Conservation (phyloP, 2,113 vertebrate genomes). For the Catharus minimus region DNA sequence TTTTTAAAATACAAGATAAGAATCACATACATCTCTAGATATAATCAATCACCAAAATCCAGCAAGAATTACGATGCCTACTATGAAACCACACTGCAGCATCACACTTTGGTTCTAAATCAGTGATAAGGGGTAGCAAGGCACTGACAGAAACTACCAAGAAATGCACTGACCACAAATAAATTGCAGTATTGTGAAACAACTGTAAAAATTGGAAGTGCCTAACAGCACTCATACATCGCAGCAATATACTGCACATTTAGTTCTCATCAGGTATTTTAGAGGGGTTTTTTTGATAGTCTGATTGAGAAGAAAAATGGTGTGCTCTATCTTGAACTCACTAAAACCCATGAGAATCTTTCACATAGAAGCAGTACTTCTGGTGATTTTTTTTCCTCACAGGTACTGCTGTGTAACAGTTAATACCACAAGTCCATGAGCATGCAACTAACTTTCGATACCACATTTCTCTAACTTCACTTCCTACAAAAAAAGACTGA, state of each 20-base stretch:
- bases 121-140: rapidly evolving
- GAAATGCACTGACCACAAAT: background rate
- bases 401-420: background rate
- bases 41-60: background rate
- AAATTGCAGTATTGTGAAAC: background rate
- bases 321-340: background rate
- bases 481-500: background rate
- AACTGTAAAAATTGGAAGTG: background rate
- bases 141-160: background rate
- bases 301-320: background rate
- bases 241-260: background rate
- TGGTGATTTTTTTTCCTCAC: background rate
- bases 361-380: background rate
- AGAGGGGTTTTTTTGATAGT: background rate
- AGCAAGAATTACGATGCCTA: rapidly evolving
- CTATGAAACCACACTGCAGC: background rate
- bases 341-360: background rate
- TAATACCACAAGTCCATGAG: background rate
- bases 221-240: background rate
- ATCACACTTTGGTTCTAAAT: background rate
- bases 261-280: background rate
- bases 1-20: background rate
- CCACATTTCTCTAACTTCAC: background rate
- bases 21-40: background rate
- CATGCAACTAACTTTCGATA: background rate